phyloP scores from a whole-genome alignment of 1,140 invertebrate genomes.

The Heterodera schachtii region DNA sequence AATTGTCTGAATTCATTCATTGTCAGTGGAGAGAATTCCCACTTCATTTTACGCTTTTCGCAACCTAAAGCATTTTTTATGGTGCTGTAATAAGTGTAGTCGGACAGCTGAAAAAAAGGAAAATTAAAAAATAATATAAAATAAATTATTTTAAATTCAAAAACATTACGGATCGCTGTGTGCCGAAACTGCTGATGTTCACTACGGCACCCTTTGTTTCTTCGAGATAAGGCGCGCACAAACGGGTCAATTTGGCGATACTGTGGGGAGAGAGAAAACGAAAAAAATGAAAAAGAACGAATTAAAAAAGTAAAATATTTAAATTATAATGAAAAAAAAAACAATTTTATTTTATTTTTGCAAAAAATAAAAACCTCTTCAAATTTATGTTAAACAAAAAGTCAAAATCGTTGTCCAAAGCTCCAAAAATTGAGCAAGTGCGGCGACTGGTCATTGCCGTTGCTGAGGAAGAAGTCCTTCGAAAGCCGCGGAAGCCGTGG shows the following conservation, averaged over 20 bases:
- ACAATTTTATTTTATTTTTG: background rate
- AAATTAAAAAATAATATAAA: constrained; percentile 20
- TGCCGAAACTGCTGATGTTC: constrained; percentile 42
- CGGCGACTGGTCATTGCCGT: background rate
- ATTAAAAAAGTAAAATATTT: background rate
- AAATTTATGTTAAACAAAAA: constrained; percentile 42
- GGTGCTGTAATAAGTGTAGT: constrained; percentile 37
- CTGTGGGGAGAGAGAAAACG: background rate
- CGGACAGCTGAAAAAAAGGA: constrained; percentile 27
- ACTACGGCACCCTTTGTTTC: constrained; percentile 35
- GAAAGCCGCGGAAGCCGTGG: background rate
- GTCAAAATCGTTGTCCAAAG: constrained; percentile 33
- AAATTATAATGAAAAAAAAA: background rate
- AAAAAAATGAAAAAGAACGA: too few species aligned
- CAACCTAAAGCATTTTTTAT: constrained; percentile 23
- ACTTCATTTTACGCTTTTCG: background rate
- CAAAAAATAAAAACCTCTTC: constrained; percentile 18
- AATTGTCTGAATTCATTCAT: constrained; percentile 25
- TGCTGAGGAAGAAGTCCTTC: background rate
- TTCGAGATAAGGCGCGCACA: constrained; percentile 33
- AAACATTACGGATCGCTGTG: constrained; percentile 30
- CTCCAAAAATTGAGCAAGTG: constrained; percentile 4
- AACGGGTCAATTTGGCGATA: constrained; percentile 39
- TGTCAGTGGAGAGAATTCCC: background rate
- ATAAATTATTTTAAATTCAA: background rate